phyloP scores from a whole-genome alignment of 2,888 invertebrate species.

The Strigamia crassipes region DNA sequence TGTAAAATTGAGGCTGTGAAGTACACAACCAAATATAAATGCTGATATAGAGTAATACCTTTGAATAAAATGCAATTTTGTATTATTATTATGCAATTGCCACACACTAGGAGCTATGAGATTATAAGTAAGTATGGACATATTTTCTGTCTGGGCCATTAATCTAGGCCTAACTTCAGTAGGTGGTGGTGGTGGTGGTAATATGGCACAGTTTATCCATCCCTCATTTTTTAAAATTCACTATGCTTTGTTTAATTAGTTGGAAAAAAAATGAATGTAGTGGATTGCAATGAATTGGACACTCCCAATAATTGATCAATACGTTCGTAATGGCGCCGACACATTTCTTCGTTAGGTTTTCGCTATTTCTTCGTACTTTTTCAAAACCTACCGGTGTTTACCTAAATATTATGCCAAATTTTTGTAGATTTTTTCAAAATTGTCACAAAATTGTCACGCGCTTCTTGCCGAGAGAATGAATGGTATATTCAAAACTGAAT shows the following conservation, averaged over 20 bases:
- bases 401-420: too few relatives aligned
- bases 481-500: too few relatives aligned
- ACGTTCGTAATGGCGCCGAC: too few relatives aligned
- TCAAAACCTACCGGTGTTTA: too few relatives aligned
- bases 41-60: conserved; percentile 7
- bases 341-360: too few relatives aligned
- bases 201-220: background rate
- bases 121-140: conserved; percentile 45
- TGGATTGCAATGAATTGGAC: background rate
- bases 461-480: too few relatives aligned
- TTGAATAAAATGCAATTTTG: conserved; percentile 45
- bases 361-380: too few relatives aligned
- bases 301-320: too few relatives aligned
- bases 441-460: too few relatives aligned
- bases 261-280: background rate
- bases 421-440: too few relatives aligned
- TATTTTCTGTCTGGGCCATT: conserved; percentile 45
- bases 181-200: conserved; percentile 38
- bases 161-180: conserved; percentile 37
- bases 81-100: conserved; percentile 45
- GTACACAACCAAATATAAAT: background rate
- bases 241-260: background rate
- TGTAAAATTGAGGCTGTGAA: conserved; percentile 15
- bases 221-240: background rate
- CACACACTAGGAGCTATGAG: conserved; percentile 38